Conservation (phyloP, 2,113 vertebrate genomes). For the Nibea albiflora region DNA sequence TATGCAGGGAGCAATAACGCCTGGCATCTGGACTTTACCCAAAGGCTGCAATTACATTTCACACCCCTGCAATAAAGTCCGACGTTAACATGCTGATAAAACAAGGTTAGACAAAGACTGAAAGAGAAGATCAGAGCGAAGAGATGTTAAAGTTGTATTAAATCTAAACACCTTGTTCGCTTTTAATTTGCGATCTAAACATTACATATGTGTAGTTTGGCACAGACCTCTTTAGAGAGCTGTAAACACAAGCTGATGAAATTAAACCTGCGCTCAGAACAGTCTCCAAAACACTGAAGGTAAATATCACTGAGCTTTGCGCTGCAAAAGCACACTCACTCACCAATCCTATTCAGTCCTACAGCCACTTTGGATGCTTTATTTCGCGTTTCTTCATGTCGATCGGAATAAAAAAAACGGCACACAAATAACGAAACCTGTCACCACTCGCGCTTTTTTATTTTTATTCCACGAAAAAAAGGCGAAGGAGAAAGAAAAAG, state of each 20-base stretch:
- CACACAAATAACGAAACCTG: slow-evolving; percentile 23
- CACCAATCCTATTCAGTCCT: slow-evolving; percentile 68
- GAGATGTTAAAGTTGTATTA: neutral
- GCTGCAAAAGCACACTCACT: slow-evolving; percentile 45
- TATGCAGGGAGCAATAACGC: slow-evolving; percentile 57
- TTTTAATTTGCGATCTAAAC: neutral
- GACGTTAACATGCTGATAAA: slow-evolving; percentile 28
- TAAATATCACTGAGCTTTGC: slow-evolving; percentile 26
- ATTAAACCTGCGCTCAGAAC: slow-evolving; percentile 19
- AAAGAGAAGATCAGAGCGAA: neutral
- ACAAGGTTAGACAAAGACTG: neutral
- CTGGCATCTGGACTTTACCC: slow-evolving; percentile 77
- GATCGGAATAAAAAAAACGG: slow-evolving; percentile 19
- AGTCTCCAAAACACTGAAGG: slow-evolving; percentile 9
- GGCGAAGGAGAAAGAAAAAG: neutral
- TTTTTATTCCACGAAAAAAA: slow-evolving; percentile 8
- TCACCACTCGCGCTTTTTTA: neutral
- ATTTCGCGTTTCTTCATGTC: slow-evolving; percentile 69
- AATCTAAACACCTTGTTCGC: neutral
- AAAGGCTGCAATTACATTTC: slow-evolving; percentile 67
- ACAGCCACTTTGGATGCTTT: slow-evolving; percentile 70
- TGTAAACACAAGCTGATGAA: neutral
- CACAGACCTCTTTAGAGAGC: neutral
- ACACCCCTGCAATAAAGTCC: slow-evolving; percentile 70
- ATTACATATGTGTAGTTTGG: neutral